phyloP scores from a whole-genome alignment of 1,140 invertebrate species.

The Nomia melanderi region DNA sequence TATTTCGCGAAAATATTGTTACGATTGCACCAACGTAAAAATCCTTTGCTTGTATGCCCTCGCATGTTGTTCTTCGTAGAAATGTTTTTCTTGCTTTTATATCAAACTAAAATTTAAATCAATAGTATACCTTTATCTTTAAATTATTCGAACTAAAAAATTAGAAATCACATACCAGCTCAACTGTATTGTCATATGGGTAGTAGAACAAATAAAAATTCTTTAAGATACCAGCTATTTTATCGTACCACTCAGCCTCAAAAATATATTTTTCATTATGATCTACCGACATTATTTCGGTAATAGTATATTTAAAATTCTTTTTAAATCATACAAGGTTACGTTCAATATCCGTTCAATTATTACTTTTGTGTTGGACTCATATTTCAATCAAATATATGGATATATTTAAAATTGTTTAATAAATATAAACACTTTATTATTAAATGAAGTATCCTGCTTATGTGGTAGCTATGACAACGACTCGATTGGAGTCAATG shows the following conservation, averaged over 20 bases:
- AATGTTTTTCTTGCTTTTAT: slow-evolving; percentile 88
- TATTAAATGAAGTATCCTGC: too few relatives aligned
- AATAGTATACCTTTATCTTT: slow-evolving; percentile 10
- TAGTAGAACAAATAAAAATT: slow-evolving; percentile 89
- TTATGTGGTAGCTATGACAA: not conserved
- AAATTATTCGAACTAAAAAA: slow-evolving; percentile 6
- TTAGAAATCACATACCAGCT: slow-evolving; percentile 83
- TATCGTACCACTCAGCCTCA: slow-evolving; percentile 92
- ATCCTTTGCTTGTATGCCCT: slow-evolving; percentile 85
- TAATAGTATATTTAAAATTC: not conserved
- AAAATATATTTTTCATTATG: slow-evolving; percentile 81
- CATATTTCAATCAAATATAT: not conserved
- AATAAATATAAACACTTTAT: too few relatives aligned
- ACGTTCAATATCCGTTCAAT: not conserved
- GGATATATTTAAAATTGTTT: not conserved
- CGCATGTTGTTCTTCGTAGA: slow-evolving; percentile 87
- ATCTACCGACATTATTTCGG: slow-evolving; percentile 62
- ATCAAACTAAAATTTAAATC: slow-evolving; percentile 85
- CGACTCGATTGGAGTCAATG: not conserved
- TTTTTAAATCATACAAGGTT: not conserved
- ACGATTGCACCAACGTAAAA: slow-evolving; percentile 90
- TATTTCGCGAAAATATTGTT: slow-evolving; percentile 88
- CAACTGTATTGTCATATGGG: slow-evolving; percentile 87
- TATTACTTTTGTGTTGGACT: too few relatives aligned
- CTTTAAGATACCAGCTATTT: slow-evolving; percentile 85